These are phyloP conservation scores for Pseudomugil gertrudae DNA, from an alignment of 2,797 vertebrate genomes.

Conservation along the genomic window DNA sequence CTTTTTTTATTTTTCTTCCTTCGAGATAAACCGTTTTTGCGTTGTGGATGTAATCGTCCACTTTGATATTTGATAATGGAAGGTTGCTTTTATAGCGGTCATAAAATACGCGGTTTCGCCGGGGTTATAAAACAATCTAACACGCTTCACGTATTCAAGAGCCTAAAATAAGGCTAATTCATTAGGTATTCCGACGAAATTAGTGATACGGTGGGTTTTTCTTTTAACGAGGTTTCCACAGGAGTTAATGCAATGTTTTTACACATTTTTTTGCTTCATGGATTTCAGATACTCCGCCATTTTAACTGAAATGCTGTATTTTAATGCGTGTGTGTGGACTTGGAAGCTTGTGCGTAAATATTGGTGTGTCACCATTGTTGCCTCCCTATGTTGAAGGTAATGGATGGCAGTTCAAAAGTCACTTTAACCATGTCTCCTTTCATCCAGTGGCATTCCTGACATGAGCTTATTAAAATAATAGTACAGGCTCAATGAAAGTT, in stretches of 20 bases:
- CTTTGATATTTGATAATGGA: slow-evolving; percentile 41
- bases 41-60: slow-evolving; percentile 42
- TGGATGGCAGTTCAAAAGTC: slow-evolving; percentile 61
- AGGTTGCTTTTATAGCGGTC: slow-evolving; percentile 39
- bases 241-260: slow-evolving; percentile 53
- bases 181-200: slow-evolving; percentile 47
- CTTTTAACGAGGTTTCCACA: slow-evolving; percentile 49
- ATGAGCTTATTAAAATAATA: neutral
- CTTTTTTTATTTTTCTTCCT: neutral
- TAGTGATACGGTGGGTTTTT: slow-evolving; percentile 53
- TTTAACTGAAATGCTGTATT: slow-evolving; percentile 75
- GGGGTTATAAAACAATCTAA: slow-evolving; percentile 1
- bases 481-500: neutral
- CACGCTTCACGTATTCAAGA: slow-evolving; percentile 24
- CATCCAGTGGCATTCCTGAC: neutral
- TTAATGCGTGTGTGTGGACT: slow-evolving; percentile 41
- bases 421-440: slow-evolving; percentile 42
- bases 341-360: slow-evolving; percentile 39
- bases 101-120: neutral
- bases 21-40: slow-evolving; percentile 19
- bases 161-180: slow-evolving; percentile 52
- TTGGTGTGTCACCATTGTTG: slow-evolving; percentile 37
- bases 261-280: slow-evolving; percentile 53
- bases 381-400: slow-evolving; percentile 41
- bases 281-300: slow-evolving; percentile 78